These are phyloP conservation scores for Megalops cyprinoides DNA, from an alignment of 2,797 vertebrate genomes.

Conservation along the genomic window DNA sequence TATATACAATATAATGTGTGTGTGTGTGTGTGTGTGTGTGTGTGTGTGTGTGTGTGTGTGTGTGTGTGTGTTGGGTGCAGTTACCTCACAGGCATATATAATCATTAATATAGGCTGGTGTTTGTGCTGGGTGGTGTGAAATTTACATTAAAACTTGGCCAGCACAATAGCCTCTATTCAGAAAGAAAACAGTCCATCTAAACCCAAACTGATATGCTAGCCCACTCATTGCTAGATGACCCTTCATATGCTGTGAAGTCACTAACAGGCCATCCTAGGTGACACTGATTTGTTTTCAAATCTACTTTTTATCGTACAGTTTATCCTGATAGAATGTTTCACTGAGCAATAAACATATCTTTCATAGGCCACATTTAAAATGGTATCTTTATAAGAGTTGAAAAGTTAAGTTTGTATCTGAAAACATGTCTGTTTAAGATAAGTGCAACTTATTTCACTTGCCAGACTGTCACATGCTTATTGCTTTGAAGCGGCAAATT, in stretches of 20 bases:
- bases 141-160: background rate
- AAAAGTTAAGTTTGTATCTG: constrained; percentile 86
- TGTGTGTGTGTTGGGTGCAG: too few relatives aligned
- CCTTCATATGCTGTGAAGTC: too few relatives aligned
- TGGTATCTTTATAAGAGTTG: constrained; percentile 54
- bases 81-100: too few relatives aligned
- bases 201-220: background rate
- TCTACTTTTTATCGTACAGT: background rate
- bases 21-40: too few relatives aligned
- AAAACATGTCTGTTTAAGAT: constrained; percentile 91
- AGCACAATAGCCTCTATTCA: background rate
- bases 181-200: background rate
- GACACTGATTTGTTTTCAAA: constrained; percentile 16
- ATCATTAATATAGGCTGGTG: too few relatives aligned
- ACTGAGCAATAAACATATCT: constrained; percentile 52
- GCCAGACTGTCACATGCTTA: constrained; percentile 87
- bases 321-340: constrained; percentile 41
- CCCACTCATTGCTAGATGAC: background rate
- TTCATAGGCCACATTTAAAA: constrained; percentile 52
- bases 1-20: too few relatives aligned
- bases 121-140: background rate
- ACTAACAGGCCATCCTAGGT: constrained; percentile 23
- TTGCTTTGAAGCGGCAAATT: constrained; percentile 98
- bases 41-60: too few relatives aligned
- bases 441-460: constrained; percentile 92